Evolutionary conservation across 2,113 vertebrate species (phyloP).

Genomic region (Cryptotis parvus): DNA sequence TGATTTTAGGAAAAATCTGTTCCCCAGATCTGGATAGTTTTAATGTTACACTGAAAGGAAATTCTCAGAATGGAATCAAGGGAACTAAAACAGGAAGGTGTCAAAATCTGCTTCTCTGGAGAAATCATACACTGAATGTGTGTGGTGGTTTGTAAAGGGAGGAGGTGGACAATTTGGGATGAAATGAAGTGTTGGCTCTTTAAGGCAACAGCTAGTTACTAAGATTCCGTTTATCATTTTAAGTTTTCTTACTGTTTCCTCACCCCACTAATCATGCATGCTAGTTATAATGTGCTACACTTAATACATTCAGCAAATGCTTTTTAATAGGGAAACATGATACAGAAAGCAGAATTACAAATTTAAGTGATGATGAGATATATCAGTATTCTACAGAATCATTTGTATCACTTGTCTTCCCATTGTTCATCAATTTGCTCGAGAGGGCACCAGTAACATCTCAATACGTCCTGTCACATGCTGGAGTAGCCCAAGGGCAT

Average conservation of each 20-base stretch:
- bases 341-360: neutral
- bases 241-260: neutral
- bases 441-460: too few species aligned
- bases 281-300: neutral
- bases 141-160: neutral
- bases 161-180: neutral
- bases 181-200: neutral
- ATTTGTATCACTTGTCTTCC: too few species aligned
- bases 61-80: slow-evolving; percentile 49
- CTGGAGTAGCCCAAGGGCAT: too few species aligned
- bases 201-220: neutral
- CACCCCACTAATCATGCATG: neutral
- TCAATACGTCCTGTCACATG: too few species aligned
- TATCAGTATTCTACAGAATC: neutral
- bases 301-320: neutral
- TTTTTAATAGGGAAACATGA: neutral
- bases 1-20: slow-evolving; percentile 53
- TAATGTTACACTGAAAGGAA: neutral
- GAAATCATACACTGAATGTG: neutral
- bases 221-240: neutral
- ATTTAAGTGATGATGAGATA: neutral
- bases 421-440: too few species aligned
- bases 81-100: neutral
- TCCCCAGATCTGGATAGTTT: slow-evolving; percentile 49
- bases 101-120: neutral